Evolutionary conservation across 2,113 vertebrate genomes (phyloP), one percentile per base, ranked within the genome.

Genomic region (Balaenoptera acutorostrata): DNA sequence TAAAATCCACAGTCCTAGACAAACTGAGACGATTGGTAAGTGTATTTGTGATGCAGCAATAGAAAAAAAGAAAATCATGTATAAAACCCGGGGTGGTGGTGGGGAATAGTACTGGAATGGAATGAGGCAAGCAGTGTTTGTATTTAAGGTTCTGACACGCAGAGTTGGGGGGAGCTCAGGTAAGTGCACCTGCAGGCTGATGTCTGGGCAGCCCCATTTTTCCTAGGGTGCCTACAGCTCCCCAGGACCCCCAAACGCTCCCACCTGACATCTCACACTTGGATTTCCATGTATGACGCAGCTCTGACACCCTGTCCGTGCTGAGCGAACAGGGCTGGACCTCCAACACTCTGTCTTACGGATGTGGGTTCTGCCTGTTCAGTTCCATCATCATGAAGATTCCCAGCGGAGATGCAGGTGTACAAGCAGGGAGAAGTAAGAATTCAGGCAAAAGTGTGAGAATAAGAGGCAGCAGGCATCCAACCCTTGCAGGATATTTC

Each of bases 401-500:
- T 96, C 90, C 17, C 66, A 97, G 68, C 15, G 55, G 94, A 72
- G 41, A 55, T 75, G 68, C 64, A 68, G 74, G 68, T 97, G 91
- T 84, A 46, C 25, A 93, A 72, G 59, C 66, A 95, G 52, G 7
- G 7, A 95, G 68, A 93, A 78, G 61, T 31, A 15, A 17, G 87
- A 95, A 92, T 31, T 52, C 5, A 59, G 88, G 72, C 36, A 69
- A 31, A 69, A 92, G 57, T 90, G 31, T 68, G 25, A 75, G 68
- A 41, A 92, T 85, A 88, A 84, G 64, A 66, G 17, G 7, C 5
- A 87, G 36, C 6, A n/a, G n/a, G 81, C 46, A 55, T 15, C 57
- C 96, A 96, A 82, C 0, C 0, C 82, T 55, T 20, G 39, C n/a
- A 14, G 84, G 41, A 7, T 94, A 33, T 72, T 81, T 36, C 21